A percentile compares a stretch with the other conserved stretches of the same genome.
phyloP scores from a whole-genome alignment of 1,140 invertebrate species.

The Drosophila yakuba region DNA sequence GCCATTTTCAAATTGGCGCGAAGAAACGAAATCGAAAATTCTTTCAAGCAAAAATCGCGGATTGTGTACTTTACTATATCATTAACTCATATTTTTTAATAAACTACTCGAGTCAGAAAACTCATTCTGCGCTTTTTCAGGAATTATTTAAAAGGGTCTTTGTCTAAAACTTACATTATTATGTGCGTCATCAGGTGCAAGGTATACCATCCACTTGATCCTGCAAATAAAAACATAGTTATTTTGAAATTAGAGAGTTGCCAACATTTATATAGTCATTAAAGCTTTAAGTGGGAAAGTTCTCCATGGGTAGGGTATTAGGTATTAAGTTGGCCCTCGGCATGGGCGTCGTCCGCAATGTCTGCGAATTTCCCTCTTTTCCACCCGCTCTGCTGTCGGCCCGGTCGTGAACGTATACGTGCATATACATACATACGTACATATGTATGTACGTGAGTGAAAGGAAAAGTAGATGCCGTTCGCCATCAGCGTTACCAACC shows the following conservation, averaged over 20 bases:
- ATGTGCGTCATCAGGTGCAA: too few species aligned
- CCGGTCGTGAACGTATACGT: slow-evolving; percentile 2
- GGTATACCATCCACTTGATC: too few species aligned
- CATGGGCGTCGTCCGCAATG: slow-evolving; percentile 27
- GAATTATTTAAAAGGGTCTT: too few species aligned
- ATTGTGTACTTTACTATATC: not conserved
- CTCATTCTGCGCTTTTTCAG: too few species aligned
- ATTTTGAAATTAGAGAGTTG: too few species aligned
- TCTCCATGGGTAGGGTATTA: too few species aligned
- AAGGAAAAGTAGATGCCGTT: slow-evolving; percentile 48
- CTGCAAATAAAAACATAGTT: too few species aligned
- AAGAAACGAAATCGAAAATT: slow-evolving; percentile 13
- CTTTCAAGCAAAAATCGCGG: not conserved
- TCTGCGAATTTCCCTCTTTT: slow-evolving; percentile 24
- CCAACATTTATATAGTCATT: too few species aligned
- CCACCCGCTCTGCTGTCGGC: not conserved
- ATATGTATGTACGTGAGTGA: slow-evolving; percentile 16
- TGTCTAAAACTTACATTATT: too few species aligned
- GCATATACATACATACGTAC: not conserved
- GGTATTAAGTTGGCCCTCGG: slow-evolving; percentile 2
- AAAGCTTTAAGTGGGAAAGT: not conserved
- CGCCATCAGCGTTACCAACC: slow-evolving; percentile 4
- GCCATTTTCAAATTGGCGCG: slow-evolving; percentile 22
- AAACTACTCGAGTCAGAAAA: too few species aligned
- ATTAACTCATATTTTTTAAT: not conserved